Evolutionary conservation across 2,888 invertebrate species (phyloP).

Genomic region (Lagria hirta): DNA sequence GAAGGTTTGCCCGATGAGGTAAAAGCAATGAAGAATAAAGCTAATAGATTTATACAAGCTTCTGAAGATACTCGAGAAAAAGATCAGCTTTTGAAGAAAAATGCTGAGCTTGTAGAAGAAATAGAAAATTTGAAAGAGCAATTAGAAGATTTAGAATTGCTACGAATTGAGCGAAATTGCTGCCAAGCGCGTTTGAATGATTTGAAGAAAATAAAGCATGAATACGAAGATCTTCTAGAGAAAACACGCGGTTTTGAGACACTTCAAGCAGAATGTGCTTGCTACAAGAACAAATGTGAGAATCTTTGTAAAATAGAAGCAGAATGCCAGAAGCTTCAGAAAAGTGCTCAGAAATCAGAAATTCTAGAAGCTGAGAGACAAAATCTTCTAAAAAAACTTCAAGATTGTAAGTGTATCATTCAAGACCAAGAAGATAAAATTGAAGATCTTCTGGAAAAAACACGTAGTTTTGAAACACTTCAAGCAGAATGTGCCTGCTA

Average conservation of each 20-base stretch:
- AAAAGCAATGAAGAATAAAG: conserved; percentile 22
- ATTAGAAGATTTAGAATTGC: conserved; percentile 42
- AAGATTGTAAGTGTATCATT: conserved; percentile 59
- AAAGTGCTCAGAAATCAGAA: conserved; percentile 44
- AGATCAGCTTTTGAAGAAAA: conserved; percentile 31
- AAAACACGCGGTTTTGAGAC: conserved; percentile 42
- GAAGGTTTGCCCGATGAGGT: conserved; percentile 37
- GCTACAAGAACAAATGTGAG: conserved; percentile 48
- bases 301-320: conserved; percentile 41
- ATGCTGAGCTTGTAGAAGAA: conserved; percentile 33
- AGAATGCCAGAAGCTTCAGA: conserved; percentile 42
- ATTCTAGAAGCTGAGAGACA: conserved; percentile 57
- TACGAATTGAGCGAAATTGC: conserved; percentile 47
- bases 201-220: conserved; percentile 41
- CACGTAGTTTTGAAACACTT: conserved; percentile 42
- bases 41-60: conserved; percentile 3
- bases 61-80: conserved; percentile 11
- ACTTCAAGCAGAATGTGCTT: conserved; percentile 48
- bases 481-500: conserved; percentile 49
- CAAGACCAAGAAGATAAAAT: conserved; percentile 63
- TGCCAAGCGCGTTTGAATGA: conserved; percentile 38
- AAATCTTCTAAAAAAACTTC: conserved; percentile 55
- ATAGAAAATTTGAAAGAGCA: conserved; percentile 8
- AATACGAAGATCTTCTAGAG: conserved; percentile 43
- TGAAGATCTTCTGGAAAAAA: conserved; percentile 47